These are phyloP conservation scores for Nomada ferruginata DNA, from an alignment of 2,888 invertebrate species.

Conservation along the genomic window DNA sequence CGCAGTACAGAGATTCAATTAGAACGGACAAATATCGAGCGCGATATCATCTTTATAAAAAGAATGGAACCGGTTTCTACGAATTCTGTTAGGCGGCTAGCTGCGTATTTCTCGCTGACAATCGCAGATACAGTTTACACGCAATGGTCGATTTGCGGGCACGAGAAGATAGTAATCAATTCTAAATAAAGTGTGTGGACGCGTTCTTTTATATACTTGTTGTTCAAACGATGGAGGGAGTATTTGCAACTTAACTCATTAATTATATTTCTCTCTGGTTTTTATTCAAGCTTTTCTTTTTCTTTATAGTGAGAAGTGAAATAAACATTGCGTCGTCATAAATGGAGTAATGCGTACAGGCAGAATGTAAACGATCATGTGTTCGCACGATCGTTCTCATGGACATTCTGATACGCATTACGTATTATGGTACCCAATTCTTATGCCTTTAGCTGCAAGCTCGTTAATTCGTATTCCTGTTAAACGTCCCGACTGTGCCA, in stretches of 20 bases:
- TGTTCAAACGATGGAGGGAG: neutral
- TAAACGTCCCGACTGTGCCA: neutral
- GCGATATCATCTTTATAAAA: constrained; percentile 48
- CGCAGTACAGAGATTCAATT: constrained; percentile 14
- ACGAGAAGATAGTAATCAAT: neutral
- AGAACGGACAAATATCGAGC: constrained; percentile 22
- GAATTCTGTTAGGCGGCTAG: constrained; percentile 24
- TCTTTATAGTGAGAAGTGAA: neutral
- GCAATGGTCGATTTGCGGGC: constrained; percentile 9
- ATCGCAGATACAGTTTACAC: constrained; percentile 34
- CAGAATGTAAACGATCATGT: constrained; percentile 8
- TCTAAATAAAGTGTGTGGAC: neutral
- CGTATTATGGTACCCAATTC: neutral
- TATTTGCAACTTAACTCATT: neutral
- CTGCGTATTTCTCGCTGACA: neutral
- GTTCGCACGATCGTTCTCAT: constrained; percentile 15
- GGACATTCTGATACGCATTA: constrained; percentile 33
- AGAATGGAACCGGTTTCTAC: constrained; percentile 23
- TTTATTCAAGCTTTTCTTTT: neutral
- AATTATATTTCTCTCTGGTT: neutral
- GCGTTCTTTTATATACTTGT: neutral
- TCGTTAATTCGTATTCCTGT: neutral
- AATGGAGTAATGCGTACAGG: neutral
- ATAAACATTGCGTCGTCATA: neutral
- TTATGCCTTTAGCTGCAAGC: neutral